phyloP scores from a whole-genome alignment of 2,797 vertebrate species.

The Acomys russatus region DNA sequence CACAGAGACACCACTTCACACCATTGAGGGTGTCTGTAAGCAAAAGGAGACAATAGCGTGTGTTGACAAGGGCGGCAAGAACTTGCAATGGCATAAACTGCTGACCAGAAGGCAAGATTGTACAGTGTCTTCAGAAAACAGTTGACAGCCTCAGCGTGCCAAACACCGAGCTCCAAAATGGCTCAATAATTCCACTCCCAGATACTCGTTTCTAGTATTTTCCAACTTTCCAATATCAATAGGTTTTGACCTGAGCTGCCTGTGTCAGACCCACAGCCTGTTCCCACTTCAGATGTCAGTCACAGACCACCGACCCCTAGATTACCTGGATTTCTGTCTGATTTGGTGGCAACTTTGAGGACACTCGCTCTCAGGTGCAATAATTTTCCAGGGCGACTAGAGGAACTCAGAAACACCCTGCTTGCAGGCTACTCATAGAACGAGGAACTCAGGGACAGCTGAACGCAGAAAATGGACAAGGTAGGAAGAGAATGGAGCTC shows the following conservation, averaged over 20 bases:
- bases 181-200: not conserved
- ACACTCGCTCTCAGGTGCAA: not conserved
- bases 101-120: not conserved
- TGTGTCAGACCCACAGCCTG: not conserved
- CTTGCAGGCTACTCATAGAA: not conserved
- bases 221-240: not conserved
- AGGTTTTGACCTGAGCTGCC: not conserved
- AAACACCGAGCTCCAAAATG: not conserved
- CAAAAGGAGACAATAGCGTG: not conserved
- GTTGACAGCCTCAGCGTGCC: not conserved
- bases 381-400: not conserved
- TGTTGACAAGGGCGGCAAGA: not conserved
- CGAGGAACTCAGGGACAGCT: not conserved
- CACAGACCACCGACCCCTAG: not conserved
- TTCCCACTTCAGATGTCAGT: not conserved
- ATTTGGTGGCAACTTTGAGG: not conserved
- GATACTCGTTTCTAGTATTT: not conserved
- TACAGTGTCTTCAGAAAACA: conserved; percentile 13
- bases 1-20: not conserved
- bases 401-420: not conserved
- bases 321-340: not conserved
- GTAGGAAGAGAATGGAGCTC: not conserved
- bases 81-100: not conserved
- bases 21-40: not conserved
- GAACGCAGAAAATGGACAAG: not conserved